A percentile compares a stretch with the other conserved stretches of the same genome.
Evolutionary conservation across 2,888 invertebrate species (phyloP).

Genomic region (Diogma glabrata): DNA sequence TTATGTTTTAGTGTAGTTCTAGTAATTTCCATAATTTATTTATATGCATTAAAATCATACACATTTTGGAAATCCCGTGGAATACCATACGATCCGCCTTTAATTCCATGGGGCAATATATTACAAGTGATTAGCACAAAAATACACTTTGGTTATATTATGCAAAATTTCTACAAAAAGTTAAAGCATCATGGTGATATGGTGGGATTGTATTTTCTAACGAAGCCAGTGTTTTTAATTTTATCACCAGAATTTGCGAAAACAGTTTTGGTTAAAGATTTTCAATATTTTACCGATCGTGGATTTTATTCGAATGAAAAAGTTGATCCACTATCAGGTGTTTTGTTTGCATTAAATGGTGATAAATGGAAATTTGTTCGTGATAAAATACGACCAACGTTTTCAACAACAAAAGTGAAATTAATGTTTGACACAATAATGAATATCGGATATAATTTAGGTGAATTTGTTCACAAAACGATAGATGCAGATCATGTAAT

Average conservation of each 20-base stretch:
- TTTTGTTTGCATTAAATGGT: constrained; percentile 25
- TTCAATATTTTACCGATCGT: constrained; percentile 14
- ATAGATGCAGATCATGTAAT: constrained; percentile 5
- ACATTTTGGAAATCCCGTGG: constrained; percentile 5
- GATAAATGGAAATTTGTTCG: constrained; percentile 23
- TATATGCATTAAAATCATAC: not conserved
- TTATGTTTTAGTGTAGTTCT: too few species aligned
- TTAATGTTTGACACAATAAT: constrained; percentile 14
- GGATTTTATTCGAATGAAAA: constrained; percentile 13
- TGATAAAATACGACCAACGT: constrained; percentile 17
- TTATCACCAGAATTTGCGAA: constrained; percentile 13
- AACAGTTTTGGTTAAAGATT: constrained; percentile 13
- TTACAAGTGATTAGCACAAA: not conserved
- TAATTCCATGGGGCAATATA: constrained; percentile 3
- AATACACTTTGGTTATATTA: constrained; percentile 12
- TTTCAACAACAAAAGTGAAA: constrained; percentile 16
- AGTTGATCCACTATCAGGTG: constrained; percentile 22
- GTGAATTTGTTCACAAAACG: constrained; percentile 7
- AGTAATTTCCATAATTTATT: not conserved
- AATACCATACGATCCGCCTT: not conserved
- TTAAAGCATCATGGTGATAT: constrained; percentile 17
- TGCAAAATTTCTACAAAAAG: constrained; percentile 11
- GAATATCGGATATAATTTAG: constrained; percentile 8
- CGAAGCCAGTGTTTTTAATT: constrained; percentile 12
- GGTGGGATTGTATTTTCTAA: constrained; percentile 13